Evolutionary conservation across 2,888 invertebrate genomes (phyloP).

Genomic region (Agriopis leucophaearia): DNA sequence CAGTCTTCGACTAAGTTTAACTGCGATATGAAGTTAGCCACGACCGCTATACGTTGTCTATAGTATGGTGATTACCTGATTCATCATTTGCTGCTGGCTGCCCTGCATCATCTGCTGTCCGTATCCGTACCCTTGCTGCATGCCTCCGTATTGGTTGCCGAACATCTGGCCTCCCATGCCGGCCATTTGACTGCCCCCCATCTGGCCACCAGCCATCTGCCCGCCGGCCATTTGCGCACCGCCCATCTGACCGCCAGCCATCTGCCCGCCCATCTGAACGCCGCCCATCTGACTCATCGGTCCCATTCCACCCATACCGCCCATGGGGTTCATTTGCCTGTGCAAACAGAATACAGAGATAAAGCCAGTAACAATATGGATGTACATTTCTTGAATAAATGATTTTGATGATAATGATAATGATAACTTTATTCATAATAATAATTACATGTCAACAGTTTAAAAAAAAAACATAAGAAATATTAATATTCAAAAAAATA

Average conservation of each 20-base stretch:
- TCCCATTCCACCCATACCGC: conserved; percentile 78
- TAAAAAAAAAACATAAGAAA: too few relatives aligned
- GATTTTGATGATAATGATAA: neutral
- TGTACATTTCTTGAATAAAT: too few relatives aligned
- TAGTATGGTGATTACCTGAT: conserved; percentile 65
- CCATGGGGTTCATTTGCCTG: conserved; percentile 83
- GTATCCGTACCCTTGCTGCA: conserved; percentile 86
- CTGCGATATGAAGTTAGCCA: neutral
- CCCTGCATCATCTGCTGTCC: conserved; percentile 84
- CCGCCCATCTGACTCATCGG: conserved; percentile 79
- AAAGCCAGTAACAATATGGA: too few relatives aligned
- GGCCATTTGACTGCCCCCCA: conserved; percentile 74
- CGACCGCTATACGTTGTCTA: neutral
- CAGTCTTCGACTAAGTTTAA: too few relatives aligned
- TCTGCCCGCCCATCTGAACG: conserved; percentile 72
- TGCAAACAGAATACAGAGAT: conserved; percentile 24
- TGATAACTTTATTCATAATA: too few relatives aligned
- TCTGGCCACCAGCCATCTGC: conserved; percentile 73
- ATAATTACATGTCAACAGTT: too few relatives aligned
- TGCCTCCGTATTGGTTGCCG: conserved; percentile 87
- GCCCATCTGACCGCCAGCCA: conserved; percentile 75
- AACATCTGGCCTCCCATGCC: conserved; percentile 87
- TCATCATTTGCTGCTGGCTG: conserved; percentile 84
- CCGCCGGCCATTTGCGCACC: conserved; percentile 71
- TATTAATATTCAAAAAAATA: too few relatives aligned